Evolutionary conservation across 2,888 invertebrate species (phyloP).

Genomic region (Orthonychiurus folsomi): DNA sequence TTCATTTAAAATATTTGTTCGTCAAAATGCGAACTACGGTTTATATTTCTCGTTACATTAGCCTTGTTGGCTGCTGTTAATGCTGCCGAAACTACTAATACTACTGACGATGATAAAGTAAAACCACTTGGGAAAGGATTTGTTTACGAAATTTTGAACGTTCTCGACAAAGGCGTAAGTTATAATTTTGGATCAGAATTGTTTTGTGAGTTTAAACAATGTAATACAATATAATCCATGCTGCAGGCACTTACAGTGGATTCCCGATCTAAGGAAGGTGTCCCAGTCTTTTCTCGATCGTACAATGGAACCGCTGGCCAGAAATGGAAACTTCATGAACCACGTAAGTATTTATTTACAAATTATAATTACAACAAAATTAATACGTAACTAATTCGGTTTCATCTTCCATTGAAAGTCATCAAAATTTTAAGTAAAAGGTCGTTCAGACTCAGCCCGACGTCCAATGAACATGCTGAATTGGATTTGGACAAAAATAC

Average conservation of each 20-base stretch:
- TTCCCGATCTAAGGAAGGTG: slow-evolving; percentile 1
- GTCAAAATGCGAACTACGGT: too few relatives aligned
- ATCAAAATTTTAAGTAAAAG: too few relatives aligned
- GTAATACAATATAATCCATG: neutral
- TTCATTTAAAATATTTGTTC: too few relatives aligned
- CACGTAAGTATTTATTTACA: neutral
- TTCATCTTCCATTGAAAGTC: too few relatives aligned
- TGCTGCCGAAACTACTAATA: too few relatives aligned
- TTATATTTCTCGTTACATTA: too few relatives aligned
- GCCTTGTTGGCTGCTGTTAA: too few relatives aligned
- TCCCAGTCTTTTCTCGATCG: neutral
- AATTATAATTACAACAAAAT: too few relatives aligned
- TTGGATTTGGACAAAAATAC: slow-evolving; percentile 10
- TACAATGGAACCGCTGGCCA: slow-evolving; percentile 10
- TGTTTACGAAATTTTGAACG: slow-evolving; percentile 8
- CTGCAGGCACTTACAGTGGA: slow-evolving; percentile 9
- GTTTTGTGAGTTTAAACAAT: neutral
- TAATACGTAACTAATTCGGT: too few relatives aligned
- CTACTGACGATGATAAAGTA: too few relatives aligned
- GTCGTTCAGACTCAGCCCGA: neutral
- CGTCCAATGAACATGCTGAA: slow-evolving; percentile 7
- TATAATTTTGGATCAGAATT: neutral
- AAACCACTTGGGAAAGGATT: too few relatives aligned
- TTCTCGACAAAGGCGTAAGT: slow-evolving; percentile 7
- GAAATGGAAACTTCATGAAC: slow-evolving; percentile 3